These are phyloP conservation scores for Mycteria americana DNA, from an alignment of 2,797 vertebrate genomes.

Conservation along the genomic window DNA sequence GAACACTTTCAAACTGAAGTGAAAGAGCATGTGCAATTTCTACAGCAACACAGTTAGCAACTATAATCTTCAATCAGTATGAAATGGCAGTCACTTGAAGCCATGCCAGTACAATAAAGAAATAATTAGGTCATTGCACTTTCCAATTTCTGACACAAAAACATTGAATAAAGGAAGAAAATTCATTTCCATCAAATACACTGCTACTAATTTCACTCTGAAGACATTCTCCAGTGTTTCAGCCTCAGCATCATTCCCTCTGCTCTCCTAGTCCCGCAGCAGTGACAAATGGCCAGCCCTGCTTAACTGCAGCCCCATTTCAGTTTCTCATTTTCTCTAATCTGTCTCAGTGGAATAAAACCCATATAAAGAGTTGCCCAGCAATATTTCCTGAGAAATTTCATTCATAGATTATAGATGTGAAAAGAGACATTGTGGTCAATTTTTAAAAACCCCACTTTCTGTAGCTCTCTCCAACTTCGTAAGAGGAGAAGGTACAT, in stretches of 20 bases:
- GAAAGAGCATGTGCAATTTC: background rate
- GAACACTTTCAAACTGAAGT: background rate
- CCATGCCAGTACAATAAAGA: background rate
- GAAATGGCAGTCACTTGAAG: conserved; percentile 18
- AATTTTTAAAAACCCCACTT: background rate
- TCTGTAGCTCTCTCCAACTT: background rate
- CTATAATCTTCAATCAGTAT: background rate
- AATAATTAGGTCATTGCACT: conserved; percentile 21
- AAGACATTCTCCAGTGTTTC: background rate
- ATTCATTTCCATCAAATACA: background rate
- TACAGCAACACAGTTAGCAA: background rate
- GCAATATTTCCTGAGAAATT: background rate
- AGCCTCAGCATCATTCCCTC: background rate
- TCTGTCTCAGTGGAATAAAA: background rate
- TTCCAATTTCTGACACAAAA: conserved; percentile 14
- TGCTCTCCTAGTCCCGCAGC: background rate
- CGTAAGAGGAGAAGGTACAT: background rate
- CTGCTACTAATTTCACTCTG: background rate
- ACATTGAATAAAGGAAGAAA: conserved; percentile 5
- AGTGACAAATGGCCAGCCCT: background rate
- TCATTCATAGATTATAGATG: background rate
- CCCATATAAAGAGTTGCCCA: background rate
- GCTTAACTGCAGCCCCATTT: background rate
- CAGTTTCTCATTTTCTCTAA: conserved; percentile 24
- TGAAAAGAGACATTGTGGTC: background rate